These are phyloP conservation scores for Lepisosteus osseus DNA, from an alignment of 2,113 vertebrate genomes.

Conservation along the genomic window DNA sequence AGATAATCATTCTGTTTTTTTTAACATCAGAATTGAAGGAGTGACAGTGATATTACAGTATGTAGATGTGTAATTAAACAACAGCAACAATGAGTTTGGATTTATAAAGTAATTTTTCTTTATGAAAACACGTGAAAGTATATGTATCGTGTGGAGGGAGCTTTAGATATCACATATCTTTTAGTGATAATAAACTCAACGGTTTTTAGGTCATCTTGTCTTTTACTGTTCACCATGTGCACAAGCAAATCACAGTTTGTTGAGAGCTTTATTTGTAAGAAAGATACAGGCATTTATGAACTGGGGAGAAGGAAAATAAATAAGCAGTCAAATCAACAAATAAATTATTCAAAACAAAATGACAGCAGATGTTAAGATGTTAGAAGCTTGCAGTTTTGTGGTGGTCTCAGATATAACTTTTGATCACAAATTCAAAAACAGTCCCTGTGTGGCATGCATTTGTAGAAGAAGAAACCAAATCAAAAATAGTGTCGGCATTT, in stretches of 20 bases:
- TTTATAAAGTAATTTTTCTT: too few relatives aligned
- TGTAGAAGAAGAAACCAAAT: slow-evolving; percentile 30
- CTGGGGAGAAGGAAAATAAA: slow-evolving; percentile 19
- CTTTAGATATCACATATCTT: too few relatives aligned
- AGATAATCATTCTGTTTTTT: too few relatives aligned
- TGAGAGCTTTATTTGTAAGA: slow-evolving; percentile 42
- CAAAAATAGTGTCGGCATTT: slow-evolving; percentile 24
- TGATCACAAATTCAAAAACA: slow-evolving; percentile 65
- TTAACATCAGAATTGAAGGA: too few relatives aligned
- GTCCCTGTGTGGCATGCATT: slow-evolving; percentile 44
- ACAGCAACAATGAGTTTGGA: too few relatives aligned
- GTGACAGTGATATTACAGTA: too few relatives aligned
- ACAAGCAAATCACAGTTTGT: slow-evolving; percentile 26
- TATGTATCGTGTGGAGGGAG: too few relatives aligned
- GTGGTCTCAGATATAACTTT: slow-evolving; percentile 53
- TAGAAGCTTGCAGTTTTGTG: slow-evolving; percentile 50
- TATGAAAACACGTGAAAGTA: too few relatives aligned
- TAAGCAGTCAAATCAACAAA: slow-evolving; percentile 58
- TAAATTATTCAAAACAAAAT: slow-evolving; percentile 62
- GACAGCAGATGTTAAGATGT: slow-evolving; percentile 62
- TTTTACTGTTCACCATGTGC: too few relatives aligned
- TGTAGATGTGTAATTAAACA: too few relatives aligned
- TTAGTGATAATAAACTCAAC: too few relatives aligned
- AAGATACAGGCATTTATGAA: slow-evolving; percentile 28
- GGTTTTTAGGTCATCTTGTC: too few relatives aligned